phyloP scores from a whole-genome alignment of 2,888 invertebrate genomes.

The Agriopis marginaria region DNA sequence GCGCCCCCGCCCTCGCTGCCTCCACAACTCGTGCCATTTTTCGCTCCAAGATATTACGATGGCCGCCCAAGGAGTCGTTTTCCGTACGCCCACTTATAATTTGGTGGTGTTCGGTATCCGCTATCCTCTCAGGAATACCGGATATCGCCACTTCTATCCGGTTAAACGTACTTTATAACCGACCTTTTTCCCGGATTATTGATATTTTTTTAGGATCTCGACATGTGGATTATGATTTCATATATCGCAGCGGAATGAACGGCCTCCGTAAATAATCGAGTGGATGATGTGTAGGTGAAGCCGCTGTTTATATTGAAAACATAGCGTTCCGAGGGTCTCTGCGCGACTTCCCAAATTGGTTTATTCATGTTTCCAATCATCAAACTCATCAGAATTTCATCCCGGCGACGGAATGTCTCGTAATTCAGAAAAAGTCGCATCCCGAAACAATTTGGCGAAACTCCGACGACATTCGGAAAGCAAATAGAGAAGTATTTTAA shows the following conservation, averaged over 20 bases:
- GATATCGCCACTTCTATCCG: slow-evolving; percentile 60
- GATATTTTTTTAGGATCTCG: slow-evolving; percentile 60
- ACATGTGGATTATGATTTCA: slow-evolving; percentile 42
- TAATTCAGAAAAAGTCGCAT: slow-evolving; percentile 61
- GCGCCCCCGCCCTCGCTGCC: slow-evolving; percentile 33
- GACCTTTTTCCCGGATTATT: slow-evolving; percentile 54
- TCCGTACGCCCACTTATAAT: slow-evolving; percentile 75
- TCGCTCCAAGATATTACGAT: slow-evolving; percentile 78
- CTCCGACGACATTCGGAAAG: slow-evolving; percentile 62
- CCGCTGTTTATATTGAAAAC: slow-evolving; percentile 46
- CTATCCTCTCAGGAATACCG: slow-evolving; percentile 62
- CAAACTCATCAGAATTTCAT: slow-evolving; percentile 67
- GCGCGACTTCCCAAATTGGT: slow-evolving; percentile 48
- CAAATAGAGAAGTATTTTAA: slow-evolving; percentile 72
- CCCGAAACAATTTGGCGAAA: slow-evolving; percentile 66
- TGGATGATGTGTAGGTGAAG: slow-evolving; percentile 28
- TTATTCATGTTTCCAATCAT: slow-evolving; percentile 57
- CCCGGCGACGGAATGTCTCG: slow-evolving; percentile 59
- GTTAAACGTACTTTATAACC: slow-evolving; percentile 60
- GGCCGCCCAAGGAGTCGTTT: slow-evolving; percentile 79
- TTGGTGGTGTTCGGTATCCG: slow-evolving; percentile 70
- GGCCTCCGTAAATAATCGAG: slow-evolving; percentile 44
- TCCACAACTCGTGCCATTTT: slow-evolving; percentile 65
- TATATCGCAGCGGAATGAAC: slow-evolving; percentile 34
- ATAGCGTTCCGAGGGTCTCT: slow-evolving; percentile 34